Evolutionary conservation across 2,113 vertebrate species (phyloP).

Genomic region (Laticauda colubrina): DNA sequence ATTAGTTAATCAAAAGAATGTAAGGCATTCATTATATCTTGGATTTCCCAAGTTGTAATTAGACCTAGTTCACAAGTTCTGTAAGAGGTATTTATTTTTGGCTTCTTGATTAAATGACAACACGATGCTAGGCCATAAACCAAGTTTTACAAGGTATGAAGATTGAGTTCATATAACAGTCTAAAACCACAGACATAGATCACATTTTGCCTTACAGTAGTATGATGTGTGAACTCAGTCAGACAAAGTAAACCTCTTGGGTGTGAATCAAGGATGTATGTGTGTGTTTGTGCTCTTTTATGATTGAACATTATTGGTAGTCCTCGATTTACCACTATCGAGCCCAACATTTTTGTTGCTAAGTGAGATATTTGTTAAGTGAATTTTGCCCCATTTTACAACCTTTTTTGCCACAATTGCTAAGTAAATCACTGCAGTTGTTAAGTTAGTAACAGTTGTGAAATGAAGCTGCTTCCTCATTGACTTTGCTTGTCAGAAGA

Average conservation of each 20-base stretch:
- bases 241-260: not conserved
- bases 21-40: not conserved
- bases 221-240: not conserved
- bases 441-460: not conserved
- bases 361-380: not conserved
- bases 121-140: not conserved
- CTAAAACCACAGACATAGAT: not conserved
- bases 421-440: not conserved
- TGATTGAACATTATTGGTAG: slow-evolving; percentile 13
- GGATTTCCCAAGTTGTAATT: not conserved
- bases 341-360: not conserved
- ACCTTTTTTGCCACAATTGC: not conserved
- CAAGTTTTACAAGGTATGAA: not conserved
- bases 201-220: not conserved
- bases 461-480: not conserved
- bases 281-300: not conserved
- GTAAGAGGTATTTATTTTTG: not conserved
- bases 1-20: not conserved
- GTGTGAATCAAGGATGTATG: not conserved
- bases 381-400: not conserved
- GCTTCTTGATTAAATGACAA: not conserved
- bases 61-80: not conserved
- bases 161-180: not conserved
- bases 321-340: not conserved
- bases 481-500: not conserved